Percentiles rank a stretch among this genome's conserved stretches.
phyloP scores from a whole-genome alignment of 2,113 vertebrate genomes.

The Gobiocypris rarus region DNA sequence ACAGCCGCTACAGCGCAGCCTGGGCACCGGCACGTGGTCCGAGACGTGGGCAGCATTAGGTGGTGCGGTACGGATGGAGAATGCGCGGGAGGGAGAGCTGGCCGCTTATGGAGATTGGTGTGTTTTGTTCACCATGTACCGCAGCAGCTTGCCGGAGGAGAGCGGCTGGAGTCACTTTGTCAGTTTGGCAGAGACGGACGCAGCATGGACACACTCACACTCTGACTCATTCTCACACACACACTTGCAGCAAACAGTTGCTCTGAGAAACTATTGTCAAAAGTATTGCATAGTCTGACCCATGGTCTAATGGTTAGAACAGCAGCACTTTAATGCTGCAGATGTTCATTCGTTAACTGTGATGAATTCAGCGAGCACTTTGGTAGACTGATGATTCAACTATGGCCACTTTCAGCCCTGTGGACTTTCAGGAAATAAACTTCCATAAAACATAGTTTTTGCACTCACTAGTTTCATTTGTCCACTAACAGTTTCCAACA shows the following conservation, averaged over 20 bases:
- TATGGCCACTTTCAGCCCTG: neutral
- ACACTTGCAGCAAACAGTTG: conserved; percentile 25
- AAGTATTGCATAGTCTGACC: conserved; percentile 12
- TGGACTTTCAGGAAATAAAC: neutral
- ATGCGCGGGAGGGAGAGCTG: conserved; percentile 45
- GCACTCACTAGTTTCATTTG: neutral
- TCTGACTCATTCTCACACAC: conserved; percentile 40
- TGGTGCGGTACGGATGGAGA: conserved; percentile 23
- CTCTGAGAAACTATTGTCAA: conserved; percentile 25
- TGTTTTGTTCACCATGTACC: conserved; percentile 45
- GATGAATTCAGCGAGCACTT: neutral
- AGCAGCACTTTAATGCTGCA: neutral
- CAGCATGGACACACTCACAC: conserved; percentile 45
- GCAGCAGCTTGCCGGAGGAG: conserved; percentile 53
- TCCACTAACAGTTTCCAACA: neutral
- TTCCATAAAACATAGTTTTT: neutral
- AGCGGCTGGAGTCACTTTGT: conserved; percentile 56
- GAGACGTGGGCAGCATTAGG: conserved; percentile 58
- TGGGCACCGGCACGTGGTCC: conserved; percentile 52
- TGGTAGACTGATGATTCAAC: neutral
- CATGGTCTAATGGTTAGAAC: neutral
- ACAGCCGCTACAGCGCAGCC: conserved; percentile 54
- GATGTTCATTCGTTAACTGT: neutral
- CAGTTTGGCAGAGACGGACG: conserved; percentile 52
- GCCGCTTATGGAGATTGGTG: conserved; percentile 47